Evolutionary conservation across 2,888 invertebrate species (phyloP).

Genomic region (Sesamia inferens): DNA sequence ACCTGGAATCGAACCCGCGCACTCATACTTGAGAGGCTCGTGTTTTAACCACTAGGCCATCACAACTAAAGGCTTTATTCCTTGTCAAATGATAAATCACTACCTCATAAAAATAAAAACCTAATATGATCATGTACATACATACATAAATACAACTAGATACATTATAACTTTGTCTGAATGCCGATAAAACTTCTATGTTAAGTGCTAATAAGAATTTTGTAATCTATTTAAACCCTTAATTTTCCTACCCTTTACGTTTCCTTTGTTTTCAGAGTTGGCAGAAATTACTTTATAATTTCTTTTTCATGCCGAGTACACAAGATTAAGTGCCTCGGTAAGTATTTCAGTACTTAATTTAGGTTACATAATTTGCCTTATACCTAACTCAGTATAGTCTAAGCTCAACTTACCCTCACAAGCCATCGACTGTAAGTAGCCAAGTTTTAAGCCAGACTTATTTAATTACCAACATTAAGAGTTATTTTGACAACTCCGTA

Average conservation of each 20-base stretch:
- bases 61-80: too few relatives aligned
- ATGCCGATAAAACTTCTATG: too few relatives aligned
- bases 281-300: conserved; percentile 1
- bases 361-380: conserved; percentile 29
- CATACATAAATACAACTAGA: neutral
- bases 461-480: conserved; percentile 49
- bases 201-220: neutral
- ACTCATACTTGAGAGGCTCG: too few relatives aligned
- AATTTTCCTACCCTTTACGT: neutral
- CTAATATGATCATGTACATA: neutral
- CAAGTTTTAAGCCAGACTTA: conserved; percentile 41
- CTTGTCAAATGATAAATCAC: too few relatives aligned
- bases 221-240: neutral
- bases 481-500: conserved; percentile 46
- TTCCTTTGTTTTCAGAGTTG: neutral
- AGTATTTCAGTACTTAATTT: conserved; percentile 28
- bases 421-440: conserved; percentile 40
- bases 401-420: conserved; percentile 37
- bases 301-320: neutral
- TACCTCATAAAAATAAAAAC: too few relatives aligned
- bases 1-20: too few relatives aligned
- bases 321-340: conserved; percentile 19
- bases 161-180: neutral
- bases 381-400: conserved; percentile 14
- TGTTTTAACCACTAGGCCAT: too few relatives aligned